Percentiles rank a stretch among this genome's conserved stretches.
Conservation (phyloP, 2,113 vertebrate genomes). For the Pelobates fuscus region DNA sequence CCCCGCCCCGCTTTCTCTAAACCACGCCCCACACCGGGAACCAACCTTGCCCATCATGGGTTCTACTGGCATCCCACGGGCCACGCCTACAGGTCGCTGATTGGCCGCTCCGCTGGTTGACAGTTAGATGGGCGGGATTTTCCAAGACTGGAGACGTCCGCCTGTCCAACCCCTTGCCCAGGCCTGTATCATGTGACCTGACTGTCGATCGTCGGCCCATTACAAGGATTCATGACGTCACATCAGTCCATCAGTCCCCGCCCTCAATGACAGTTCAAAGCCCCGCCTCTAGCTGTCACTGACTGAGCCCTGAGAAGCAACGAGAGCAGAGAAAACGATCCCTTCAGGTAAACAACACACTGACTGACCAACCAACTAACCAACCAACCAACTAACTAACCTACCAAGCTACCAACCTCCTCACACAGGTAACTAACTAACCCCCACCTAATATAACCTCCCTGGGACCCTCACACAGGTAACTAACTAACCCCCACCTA, state of each 20-base stretch:
- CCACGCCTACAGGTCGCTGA: not conserved
- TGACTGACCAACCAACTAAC: too few species aligned
- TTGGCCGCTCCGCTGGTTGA: not conserved
- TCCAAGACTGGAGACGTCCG: not conserved
- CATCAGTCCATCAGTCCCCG: slow-evolving; percentile 29
- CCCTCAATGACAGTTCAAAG: slow-evolving; percentile 1
- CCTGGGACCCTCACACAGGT: too few species aligned
- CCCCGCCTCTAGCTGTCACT: not conserved
- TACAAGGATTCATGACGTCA: slow-evolving; percentile 8
- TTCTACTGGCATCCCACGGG: not conserved
- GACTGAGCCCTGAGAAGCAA: not conserved
- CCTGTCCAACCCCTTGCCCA: not conserved
- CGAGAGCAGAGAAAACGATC: not conserved
- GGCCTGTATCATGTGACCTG: not conserved
- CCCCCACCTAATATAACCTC: too few species aligned
- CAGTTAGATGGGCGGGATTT: not conserved
- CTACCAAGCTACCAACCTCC: too few species aligned
- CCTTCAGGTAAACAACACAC: too few species aligned
- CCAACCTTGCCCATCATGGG: not conserved
- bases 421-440: too few species aligned
- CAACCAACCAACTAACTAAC: too few species aligned
- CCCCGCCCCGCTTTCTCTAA: not conserved
- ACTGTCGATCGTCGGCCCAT: slow-evolving; percentile 15
- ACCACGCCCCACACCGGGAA: not conserved
- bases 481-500: too few species aligned